Conservation (phyloP, 2,113 vertebrate genomes). For the Cervus canadensis region DNA sequence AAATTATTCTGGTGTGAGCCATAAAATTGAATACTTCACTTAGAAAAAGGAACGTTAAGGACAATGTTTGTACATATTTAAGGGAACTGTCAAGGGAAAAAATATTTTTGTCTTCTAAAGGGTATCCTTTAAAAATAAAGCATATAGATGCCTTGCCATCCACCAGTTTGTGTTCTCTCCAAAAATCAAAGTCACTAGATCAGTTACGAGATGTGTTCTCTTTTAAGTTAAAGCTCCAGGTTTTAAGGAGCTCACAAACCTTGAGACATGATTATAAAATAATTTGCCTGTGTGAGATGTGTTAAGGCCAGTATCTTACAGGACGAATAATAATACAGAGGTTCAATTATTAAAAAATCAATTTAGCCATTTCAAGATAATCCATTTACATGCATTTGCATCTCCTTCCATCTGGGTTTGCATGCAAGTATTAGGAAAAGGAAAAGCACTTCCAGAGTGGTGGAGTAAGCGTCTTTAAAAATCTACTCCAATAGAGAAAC, state of each 20-base stretch:
- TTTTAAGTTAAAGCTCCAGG: neutral
- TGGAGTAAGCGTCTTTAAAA: neutral
- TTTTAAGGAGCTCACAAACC: neutral
- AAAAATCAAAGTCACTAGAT: neutral
- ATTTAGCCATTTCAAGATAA: neutral
- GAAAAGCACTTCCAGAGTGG: neutral
- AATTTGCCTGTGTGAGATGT: neutral
- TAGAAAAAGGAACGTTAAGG: slow-evolving; percentile 1
- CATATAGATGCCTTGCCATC: neutral
- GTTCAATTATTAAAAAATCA: neutral
- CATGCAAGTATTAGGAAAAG: neutral
- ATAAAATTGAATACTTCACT: slow-evolving; percentile 4
- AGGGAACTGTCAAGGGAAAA: neutral
- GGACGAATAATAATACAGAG: neutral
- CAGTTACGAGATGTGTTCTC: neutral
- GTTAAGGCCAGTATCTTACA: neutral
- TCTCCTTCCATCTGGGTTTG: neutral
- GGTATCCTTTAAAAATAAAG: neutral
- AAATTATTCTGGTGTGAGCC: neutral
- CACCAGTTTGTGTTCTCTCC: neutral
- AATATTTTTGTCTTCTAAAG: neutral
- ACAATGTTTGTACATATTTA: neutral
- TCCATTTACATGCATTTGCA: neutral
- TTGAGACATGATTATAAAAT: neutral
- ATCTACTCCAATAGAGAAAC: neutral